Base-by-base conservation (phyloP, 2,113 vertebrate species). In the Herpetotheres cachinnans region DNA sequence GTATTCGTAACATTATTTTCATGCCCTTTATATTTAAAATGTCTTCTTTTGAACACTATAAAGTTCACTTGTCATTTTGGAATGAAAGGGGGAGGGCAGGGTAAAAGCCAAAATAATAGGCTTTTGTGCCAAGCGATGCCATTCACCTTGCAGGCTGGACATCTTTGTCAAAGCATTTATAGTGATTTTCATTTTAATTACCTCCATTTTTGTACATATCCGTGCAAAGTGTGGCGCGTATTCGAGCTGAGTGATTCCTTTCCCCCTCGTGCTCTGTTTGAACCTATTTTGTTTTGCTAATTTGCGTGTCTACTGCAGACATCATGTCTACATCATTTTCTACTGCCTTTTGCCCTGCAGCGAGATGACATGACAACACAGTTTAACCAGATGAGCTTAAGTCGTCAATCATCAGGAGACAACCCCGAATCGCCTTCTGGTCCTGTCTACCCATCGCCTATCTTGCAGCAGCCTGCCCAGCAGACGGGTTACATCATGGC, bases 301-400 rank as follows among this genome's bases (percentile, higher is more conserved):
- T 50, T 61, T 40, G 8, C 1, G 1, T 67, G 67, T 71, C 44
- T 32, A 2, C 88, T 54, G 66, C 73, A 65, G 86, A 27, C 40
- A 5, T 50, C 36, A 3, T 13, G 16, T 40, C 70, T 38, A 19
- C 54, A 86, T 81, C 16, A 36, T 82, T 86, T 42, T 22, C 12
- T 89, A 16, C 74, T n/a, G 72, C 50, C 79, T 74, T 86, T 40
- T 84, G 84, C 40, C 86, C 96, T 13, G 20, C 97, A 99, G 98
- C 98, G 99, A 69, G 99, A 99, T 42, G 99, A 99, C 22, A 96
- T 99, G 95, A 98, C 98, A 7, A 98, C 98, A 0, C 99, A 99
- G 97, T 99, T 99, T 47, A 93, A 92, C 97, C 99, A 99, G 88
- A 98, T 99, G 97, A 98, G 98, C 38, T 92, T 99, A 89, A 99